phyloP scores from a whole-genome alignment of 2,888 invertebrate species.

The Dastarcus helophoroides region DNA sequence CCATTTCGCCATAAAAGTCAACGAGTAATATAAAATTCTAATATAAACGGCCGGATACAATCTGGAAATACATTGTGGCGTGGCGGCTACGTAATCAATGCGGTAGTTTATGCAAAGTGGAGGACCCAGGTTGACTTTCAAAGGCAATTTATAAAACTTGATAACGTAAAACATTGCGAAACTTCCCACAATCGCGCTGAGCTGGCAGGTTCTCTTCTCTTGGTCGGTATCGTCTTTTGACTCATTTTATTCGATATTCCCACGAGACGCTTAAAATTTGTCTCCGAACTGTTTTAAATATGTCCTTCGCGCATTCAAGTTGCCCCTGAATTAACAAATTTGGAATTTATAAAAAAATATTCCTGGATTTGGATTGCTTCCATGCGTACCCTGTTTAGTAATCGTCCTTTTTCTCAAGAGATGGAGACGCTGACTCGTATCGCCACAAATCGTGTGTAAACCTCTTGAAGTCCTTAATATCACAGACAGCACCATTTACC shows the following conservation, averaged over 20 bases:
- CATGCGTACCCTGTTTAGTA: too few relatives aligned
- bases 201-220: conserved; percentile 8
- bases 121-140: conserved; percentile 34
- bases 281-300: too few relatives aligned
- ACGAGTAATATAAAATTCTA: conserved; percentile 36
- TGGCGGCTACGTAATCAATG: conserved; percentile 33
- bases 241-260: too few relatives aligned
- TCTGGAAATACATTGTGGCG: conserved; percentile 35
- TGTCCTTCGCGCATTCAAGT: too few relatives aligned
- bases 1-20: conserved; percentile 34
- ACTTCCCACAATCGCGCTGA: conserved; percentile 12
- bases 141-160: conserved; percentile 34
- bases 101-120: conserved; percentile 35
- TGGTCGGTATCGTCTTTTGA: too few relatives aligned
- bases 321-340: too few relatives aligned
- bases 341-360: too few relatives aligned
- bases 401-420: too few relatives aligned
- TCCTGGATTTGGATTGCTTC: too few relatives aligned
- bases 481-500: conserved; percentile 26
- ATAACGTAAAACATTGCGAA: conserved; percentile 33
- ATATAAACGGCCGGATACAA: conserved; percentile 37
- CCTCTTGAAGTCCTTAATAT: conserved; percentile 27
- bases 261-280: too few relatives aligned
- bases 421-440: too few relatives aligned
- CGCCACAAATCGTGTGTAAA: conserved; percentile 19